phyloP scores from a whole-genome alignment of 2,888 invertebrate genomes.

The Deilephila porcellus region DNA sequence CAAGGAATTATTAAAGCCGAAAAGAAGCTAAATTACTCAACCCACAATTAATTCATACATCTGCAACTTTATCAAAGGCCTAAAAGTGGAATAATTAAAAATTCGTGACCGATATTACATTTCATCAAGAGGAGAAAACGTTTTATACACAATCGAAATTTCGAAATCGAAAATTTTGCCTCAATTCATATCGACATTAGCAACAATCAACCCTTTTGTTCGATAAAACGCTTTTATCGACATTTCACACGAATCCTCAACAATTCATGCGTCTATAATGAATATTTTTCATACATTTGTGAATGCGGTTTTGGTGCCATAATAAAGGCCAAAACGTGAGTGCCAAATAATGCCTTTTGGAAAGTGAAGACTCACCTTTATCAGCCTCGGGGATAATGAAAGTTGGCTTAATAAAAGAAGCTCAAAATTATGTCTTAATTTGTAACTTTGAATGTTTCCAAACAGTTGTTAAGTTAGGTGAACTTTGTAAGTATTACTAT shows the following conservation, averaged over 20 bases:
- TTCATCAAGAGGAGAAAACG: slow-evolving; percentile 9
- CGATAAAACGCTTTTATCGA: slow-evolving; percentile 19
- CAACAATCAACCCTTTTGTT: slow-evolving; percentile 20
- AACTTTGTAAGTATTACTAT: background rate
- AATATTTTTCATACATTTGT: slow-evolving; percentile 12
- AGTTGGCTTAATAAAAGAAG: background rate
- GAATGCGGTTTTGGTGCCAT: slow-evolving; percentile 21
- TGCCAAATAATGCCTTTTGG: slow-evolving; percentile 26
- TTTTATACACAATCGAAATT: slow-evolving; percentile 15
- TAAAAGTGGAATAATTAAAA: slow-evolving; percentile 27
- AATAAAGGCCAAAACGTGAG: slow-evolving; percentile 33
- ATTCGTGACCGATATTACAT: slow-evolving; percentile 28
- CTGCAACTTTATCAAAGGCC: background rate
- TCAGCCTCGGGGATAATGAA: slow-evolving; percentile 11
- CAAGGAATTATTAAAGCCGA: background rate
- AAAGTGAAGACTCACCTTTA: slow-evolving; percentile 30
- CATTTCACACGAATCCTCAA: slow-evolving; percentile 17
- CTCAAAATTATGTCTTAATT: slow-evolving; percentile 9
- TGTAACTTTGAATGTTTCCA: background rate
- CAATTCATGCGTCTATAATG: slow-evolving; percentile 18
- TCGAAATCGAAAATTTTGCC: slow-evolving; percentile 20
- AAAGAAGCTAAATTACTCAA: background rate
- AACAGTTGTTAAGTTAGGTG: background rate
- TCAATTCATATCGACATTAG: slow-evolving; percentile 17
- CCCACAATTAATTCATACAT: background rate